phyloP scores from a whole-genome alignment of 2,113 vertebrate species.

The Catharus minimus region DNA sequence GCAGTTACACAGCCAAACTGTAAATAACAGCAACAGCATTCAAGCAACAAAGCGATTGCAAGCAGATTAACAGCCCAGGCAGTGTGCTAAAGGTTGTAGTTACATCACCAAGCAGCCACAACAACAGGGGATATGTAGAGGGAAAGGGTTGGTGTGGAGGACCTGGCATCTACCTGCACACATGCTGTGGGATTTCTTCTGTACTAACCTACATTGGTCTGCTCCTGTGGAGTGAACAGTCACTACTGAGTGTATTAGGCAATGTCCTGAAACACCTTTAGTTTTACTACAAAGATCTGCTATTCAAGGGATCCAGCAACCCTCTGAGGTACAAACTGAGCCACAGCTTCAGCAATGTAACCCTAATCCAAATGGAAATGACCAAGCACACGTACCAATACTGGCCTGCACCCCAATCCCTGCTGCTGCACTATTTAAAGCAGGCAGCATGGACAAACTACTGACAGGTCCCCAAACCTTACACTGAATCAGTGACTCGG shows the following conservation, averaged over 20 bases:
- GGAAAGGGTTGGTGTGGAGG: not conserved
- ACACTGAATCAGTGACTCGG: not conserved
- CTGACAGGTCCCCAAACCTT: not conserved
- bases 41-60: not conserved
- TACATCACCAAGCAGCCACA: not conserved
- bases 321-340: accelerated
- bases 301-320: not conserved
- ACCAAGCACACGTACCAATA: accelerated
- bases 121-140: not conserved
- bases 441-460: not conserved
- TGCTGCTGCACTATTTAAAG: not conserved
- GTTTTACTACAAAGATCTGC: not conserved
- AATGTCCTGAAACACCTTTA: not conserved
- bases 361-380: not conserved
- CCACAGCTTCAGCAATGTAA: not conserved
- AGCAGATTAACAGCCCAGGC: not conserved
- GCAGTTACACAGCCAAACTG: not conserved
- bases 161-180: not conserved
- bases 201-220: not conserved
- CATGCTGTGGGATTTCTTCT: not conserved
- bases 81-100: not conserved
- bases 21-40: not conserved
- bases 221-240: not conserved
- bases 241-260: not conserved
- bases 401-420: not conserved